Evolutionary conservation across 2,888 invertebrate species (phyloP).

Genomic region (Copidosoma aretas): DNA sequence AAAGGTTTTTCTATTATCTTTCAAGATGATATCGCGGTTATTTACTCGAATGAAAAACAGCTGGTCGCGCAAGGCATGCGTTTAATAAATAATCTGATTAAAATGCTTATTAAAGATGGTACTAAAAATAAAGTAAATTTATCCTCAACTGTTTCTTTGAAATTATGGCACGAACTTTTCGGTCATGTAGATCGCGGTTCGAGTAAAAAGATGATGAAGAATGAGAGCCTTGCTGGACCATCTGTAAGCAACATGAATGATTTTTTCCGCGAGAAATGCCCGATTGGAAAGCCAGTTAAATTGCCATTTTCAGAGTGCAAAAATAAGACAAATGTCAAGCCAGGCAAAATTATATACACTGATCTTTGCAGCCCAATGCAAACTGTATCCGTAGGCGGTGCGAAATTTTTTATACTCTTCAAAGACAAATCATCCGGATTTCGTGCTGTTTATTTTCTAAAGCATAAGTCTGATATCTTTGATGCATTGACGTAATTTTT

Average conservation of each 20-base stretch:
- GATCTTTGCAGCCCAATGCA: constrained; percentile 47
- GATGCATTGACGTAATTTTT: constrained; percentile 31
- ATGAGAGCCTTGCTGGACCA: neutral
- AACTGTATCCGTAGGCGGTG: constrained; percentile 41
- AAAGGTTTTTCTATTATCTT: neutral
- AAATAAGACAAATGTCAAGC: constrained; percentile 3
- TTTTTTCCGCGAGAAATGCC: constrained; percentile 4
- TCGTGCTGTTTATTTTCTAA: constrained; percentile 35
- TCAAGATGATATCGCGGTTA: neutral
- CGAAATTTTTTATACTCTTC: constrained; percentile 20
- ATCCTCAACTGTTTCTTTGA: constrained; percentile 15
- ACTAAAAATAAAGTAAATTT: constrained; percentile 17
- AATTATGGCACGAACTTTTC: neutral
- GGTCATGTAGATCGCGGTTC: neutral
- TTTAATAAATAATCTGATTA: constrained; percentile 17
- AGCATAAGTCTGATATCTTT: constrained; percentile 38
- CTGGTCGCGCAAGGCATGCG: constrained; percentile 18
- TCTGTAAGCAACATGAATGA: neutral
- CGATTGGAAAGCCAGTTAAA: constrained; percentile 33
- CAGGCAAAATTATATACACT: constrained; percentile 41
- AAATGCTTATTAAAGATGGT: constrained; percentile 35
- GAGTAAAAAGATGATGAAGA: neutral
- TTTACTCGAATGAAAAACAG: neutral
- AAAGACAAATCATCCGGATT: constrained; percentile 33
- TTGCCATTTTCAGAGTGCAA: constrained; percentile 18